These are phyloP conservation scores for Hestina assimilis DNA, from an alignment of 1,140 invertebrate genomes.

Conservation along the genomic window DNA sequence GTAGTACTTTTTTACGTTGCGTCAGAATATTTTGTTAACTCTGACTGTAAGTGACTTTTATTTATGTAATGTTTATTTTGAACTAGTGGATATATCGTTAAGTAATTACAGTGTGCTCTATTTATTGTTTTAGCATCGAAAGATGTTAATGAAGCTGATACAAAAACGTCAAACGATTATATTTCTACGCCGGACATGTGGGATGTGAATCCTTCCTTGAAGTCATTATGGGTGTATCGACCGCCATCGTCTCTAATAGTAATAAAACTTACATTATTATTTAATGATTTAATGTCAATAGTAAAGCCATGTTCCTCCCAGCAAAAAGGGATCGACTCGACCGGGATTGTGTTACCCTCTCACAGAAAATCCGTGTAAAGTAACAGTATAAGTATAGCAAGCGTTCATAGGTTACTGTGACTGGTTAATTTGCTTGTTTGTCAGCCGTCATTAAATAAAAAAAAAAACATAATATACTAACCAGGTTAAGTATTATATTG, in stretches of 20 bases:
- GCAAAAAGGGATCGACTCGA: no score
- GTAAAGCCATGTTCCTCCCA: no score
- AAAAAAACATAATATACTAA: no score
- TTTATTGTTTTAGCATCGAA: constrained; percentile 29
- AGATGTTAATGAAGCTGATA: constrained; percentile 14
- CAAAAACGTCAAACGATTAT: constrained; percentile 24
- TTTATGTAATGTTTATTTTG: background rate
- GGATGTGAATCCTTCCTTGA: constrained; percentile 32
- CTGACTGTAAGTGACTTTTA: constrained; percentile 8
- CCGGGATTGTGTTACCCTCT: no score
- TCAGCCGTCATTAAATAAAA: no score
- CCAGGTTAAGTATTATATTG: no score
- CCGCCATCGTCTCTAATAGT: constrained; percentile 37
- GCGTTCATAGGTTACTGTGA: no score
- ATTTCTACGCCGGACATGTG: constrained; percentile 24
- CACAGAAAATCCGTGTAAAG: no score
- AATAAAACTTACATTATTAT: constrained; percentile 11
- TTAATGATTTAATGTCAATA: background rate
- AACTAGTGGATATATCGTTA: no score
- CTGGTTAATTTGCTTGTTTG: no score
- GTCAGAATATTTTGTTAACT: constrained; percentile 5
- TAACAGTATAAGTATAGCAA: no score
- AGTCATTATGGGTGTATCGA: constrained; percentile 42
- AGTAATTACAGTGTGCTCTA: background rate
- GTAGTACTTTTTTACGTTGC: constrained; percentile 1